Evolutionary conservation across 2,888 invertebrate genomes (phyloP).

Genomic region (Leptinotarsa peninsularis): DNA sequence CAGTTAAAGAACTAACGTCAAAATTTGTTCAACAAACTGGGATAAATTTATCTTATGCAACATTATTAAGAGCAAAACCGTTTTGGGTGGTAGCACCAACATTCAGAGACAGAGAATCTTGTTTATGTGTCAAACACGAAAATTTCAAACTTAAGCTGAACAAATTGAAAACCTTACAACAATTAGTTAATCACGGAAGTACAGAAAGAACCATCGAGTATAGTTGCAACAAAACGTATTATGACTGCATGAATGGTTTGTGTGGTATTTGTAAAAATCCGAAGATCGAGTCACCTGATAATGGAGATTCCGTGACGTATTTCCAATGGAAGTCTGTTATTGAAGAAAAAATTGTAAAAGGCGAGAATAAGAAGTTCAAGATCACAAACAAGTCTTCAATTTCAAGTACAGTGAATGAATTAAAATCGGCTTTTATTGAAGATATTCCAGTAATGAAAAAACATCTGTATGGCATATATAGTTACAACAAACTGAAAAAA

Average conservation of each 20-base stretch:
- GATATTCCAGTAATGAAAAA: constrained; percentile 31
- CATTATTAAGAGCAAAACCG: too few species aligned
- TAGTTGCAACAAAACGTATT: too few species aligned
- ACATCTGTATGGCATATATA: constrained; percentile 3
- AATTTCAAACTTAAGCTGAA: constrained; percentile 15
- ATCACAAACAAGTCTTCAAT: constrained; percentile 17
- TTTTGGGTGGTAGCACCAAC: background rate
- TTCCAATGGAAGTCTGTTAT: constrained; percentile 6
- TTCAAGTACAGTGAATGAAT: constrained; percentile 18
- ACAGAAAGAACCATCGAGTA: too few species aligned
- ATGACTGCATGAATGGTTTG: background rate
- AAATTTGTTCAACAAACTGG: background rate
- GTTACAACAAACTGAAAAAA: constrained; percentile 24
- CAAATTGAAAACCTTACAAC: too few species aligned
- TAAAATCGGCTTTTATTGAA: constrained; percentile 14
- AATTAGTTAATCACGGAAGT: background rate
- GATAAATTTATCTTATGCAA: background rate
- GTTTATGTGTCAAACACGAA: constrained; percentile 36
- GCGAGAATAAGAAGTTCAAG: constrained; percentile 20
- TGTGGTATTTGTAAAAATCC: constrained; percentile 39
- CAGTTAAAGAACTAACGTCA: background rate
- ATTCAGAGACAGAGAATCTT: background rate
- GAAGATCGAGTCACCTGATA: constrained; percentile 7
- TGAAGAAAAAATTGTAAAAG: constrained; percentile 23
- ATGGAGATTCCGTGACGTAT: constrained; percentile 19